Conservation (phyloP, 2,797 vertebrate species). For the Tamandua tetradactyla region DNA sequence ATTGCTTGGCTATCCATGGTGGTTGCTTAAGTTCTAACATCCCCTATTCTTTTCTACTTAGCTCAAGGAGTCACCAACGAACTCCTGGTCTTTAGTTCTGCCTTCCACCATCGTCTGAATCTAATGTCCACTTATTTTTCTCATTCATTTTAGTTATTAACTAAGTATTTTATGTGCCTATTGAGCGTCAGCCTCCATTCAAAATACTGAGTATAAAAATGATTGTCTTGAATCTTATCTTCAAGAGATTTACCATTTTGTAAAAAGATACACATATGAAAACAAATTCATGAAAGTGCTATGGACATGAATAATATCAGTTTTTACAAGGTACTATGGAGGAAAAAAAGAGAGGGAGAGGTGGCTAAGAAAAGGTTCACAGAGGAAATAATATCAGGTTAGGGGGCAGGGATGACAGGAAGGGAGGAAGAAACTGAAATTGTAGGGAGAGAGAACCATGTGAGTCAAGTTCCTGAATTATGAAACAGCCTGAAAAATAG, state of each 20-base stretch:
- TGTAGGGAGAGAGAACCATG: neutral
- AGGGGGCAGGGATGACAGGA: neutral
- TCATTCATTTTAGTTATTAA: neutral
- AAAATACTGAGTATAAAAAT: too few species aligned
- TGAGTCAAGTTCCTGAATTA: constrained; percentile 22
- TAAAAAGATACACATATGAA: neutral
- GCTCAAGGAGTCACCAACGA: neutral
- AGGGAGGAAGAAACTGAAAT: neutral
- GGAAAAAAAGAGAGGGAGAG: neutral
- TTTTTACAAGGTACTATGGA: neutral
- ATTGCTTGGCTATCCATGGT: neutral
- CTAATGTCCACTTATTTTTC: neutral
- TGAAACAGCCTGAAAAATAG: neutral
- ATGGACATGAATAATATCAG: neutral
- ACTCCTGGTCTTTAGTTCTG: neutral
- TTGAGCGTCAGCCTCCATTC: too few species aligned
- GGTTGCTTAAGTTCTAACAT: neutral
- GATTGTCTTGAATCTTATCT: neutral
- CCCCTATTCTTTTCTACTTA: neutral
- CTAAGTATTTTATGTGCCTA: neutral
- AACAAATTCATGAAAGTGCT: neutral
- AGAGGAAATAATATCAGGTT: neutral
- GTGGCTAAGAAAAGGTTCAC: neutral
- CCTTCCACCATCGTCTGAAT: neutral
- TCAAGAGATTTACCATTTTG: neutral